Evolutionary conservation across 2,888 invertebrate species (phyloP).

Genomic region (Seladonia tumulorum): DNA sequence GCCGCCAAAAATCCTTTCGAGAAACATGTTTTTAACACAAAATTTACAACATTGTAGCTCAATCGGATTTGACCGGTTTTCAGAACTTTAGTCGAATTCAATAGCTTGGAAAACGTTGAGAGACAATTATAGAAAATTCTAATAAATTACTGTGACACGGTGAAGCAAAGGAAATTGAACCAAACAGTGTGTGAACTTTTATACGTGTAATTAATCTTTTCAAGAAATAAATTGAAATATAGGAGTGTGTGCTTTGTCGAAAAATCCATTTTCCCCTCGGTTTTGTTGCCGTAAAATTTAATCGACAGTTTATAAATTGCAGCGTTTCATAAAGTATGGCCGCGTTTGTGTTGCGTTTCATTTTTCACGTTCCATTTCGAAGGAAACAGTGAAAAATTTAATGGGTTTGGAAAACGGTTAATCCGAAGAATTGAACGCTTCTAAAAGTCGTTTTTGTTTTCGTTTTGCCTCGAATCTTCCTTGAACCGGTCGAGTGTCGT

Average conservation of each 20-base stretch:
- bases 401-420: neutral
- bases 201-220: neutral
- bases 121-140: too few relatives aligned
- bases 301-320: neutral
- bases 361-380: neutral
- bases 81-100: too few relatives aligned
- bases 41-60: too few relatives aligned
- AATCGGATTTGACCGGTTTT: too few relatives aligned
- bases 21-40: too few relatives aligned
- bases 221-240: neutral
- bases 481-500: neutral
- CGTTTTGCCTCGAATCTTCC: neutral
- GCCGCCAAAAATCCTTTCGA: too few relatives aligned
- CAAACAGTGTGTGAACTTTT: neutral
- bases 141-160: neutral
- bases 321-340: neutral
- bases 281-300: neutral
- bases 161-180: neutral
- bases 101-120: too few relatives aligned
- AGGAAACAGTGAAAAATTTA: neutral
- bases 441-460: neutral
- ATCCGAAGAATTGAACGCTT: neutral
- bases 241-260: neutral
- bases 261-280: neutral
- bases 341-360: neutral